These are phyloP conservation scores for Muscidifurax raptorellus DNA, from an alignment of 1,140 invertebrate genomes.

Conservation along the genomic window DNA sequence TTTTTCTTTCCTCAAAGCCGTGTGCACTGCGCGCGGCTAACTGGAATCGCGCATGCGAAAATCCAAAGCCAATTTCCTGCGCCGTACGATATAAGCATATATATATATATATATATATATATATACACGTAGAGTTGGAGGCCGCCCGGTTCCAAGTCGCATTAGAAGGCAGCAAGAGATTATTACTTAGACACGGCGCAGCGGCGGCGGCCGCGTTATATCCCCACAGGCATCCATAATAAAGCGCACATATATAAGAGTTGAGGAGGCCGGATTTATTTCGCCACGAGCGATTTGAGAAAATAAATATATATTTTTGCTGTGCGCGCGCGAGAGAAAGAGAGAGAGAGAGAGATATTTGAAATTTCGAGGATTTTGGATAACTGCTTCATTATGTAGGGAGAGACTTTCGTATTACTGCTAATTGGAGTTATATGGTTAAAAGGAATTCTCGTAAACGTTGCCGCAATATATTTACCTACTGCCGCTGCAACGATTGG, in stretches of 20 bases:
- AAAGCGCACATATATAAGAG: conserved; percentile 53
- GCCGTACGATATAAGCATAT: background rate
- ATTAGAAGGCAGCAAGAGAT: conserved; percentile 70
- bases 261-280: conserved; percentile 50
- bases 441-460: conserved; percentile 1
- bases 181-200: conserved; percentile 69
- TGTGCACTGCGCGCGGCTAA: background rate
- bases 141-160: conserved; percentile 74
- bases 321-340: background rate
- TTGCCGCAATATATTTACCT: conserved; percentile 1
- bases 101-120: background rate
- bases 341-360: background rate
- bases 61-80: background rate
- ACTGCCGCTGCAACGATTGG: background rate
- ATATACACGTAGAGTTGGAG: conserved; percentile 63
- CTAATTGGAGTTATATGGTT: background rate
- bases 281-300: conserved; percentile 52
- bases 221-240: conserved; percentile 70
- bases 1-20: background rate
- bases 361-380: background rate
- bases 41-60: conserved; percentile 10
- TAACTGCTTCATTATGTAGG: background rate
- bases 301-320: background rate
- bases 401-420: background rate
- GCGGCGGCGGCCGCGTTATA: conserved; percentile 68